Evolutionary conservation across 1,140 invertebrate genomes (phyloP).

Genomic region (Hyphantria cunea): DNA sequence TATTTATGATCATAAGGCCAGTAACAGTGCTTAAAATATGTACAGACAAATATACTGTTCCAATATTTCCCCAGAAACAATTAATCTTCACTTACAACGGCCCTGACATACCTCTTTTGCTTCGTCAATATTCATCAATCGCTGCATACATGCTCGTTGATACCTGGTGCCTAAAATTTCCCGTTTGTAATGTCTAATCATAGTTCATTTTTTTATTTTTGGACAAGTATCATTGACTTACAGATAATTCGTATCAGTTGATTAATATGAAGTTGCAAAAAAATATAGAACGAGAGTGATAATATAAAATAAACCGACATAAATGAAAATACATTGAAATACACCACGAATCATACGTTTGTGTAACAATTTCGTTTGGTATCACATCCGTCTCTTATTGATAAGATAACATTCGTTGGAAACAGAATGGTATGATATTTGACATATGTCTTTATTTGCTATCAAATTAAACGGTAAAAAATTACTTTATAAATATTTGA

Average conservation of each 20-base stretch:
- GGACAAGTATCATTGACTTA: not conserved
- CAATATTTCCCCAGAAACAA: too few relatives aligned
- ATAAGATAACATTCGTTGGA: slow-evolving; percentile 22
- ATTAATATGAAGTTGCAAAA: not conserved
- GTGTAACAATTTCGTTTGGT: slow-evolving; percentile 13
- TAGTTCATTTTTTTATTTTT: not conserved
- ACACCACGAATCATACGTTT: slow-evolving; percentile 10
- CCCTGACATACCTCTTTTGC: too few relatives aligned
- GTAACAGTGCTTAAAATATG: too few relatives aligned
- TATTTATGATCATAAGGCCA: too few relatives aligned
- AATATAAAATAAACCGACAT: slow-evolving; percentile 7
- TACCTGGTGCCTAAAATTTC: too few relatives aligned
- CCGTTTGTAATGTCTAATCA: not conserved
- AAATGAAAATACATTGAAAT: slow-evolving; percentile 17
- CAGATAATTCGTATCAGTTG: slow-evolving; percentile 1
- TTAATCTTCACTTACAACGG: too few relatives aligned
- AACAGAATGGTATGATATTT: not conserved
- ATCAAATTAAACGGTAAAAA: slow-evolving; percentile 4
- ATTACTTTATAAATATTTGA: not conserved
- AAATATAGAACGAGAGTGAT: slow-evolving; percentile 1
- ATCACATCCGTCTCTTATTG: slow-evolving; percentile 24
- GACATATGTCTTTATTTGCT: slow-evolving; percentile 19
- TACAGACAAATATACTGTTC: too few relatives aligned
- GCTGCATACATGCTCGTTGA: too few relatives aligned
- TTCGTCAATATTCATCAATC: too few relatives aligned